Evolutionary conservation across 37 sponge, comb jelly and placozoan genomes (phyloP).

Genomic region (Diacarnus erythraeanus): DNA sequence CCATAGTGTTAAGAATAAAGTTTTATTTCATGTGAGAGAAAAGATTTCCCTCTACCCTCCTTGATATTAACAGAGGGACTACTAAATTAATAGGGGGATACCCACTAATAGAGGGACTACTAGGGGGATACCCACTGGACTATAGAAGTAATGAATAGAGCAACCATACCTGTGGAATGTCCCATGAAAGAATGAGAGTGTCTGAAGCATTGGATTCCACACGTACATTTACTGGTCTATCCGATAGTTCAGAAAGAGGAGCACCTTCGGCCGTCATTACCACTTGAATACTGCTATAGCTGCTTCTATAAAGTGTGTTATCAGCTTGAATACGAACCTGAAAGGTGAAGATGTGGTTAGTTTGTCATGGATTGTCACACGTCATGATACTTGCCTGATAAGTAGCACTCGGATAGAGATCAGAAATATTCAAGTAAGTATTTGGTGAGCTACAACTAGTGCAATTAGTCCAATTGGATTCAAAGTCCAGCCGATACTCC

Average conservation of each 20-base stretch:
- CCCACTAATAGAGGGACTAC: no score
- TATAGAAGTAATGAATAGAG: no score
- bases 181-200: slow-evolving; percentile 12
- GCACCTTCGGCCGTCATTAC: neutral
- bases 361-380: neutral
- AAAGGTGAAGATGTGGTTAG: no score
- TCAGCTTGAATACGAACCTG: slow-evolving; percentile 1
- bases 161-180: slow-evolving; percentile 7
- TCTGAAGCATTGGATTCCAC: neutral
- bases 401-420: slow-evolving; percentile 26
- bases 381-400: slow-evolving; percentile 5
- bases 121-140: no score
- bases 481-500: slow-evolving; percentile 11
- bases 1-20: no score
- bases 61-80: no score
- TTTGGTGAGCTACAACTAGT: neutral
- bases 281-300: neutral
- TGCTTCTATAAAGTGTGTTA: neutral
- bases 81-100: no score
- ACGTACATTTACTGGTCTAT: neutral
- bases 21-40: no score
- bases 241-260: neutral
- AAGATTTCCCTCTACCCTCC: no score
- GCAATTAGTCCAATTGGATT: neutral
- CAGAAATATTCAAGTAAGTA: neutral